phyloP scores from a whole-genome alignment of 2,797 vertebrate species.

The Anomalospiza imberbis region DNA sequence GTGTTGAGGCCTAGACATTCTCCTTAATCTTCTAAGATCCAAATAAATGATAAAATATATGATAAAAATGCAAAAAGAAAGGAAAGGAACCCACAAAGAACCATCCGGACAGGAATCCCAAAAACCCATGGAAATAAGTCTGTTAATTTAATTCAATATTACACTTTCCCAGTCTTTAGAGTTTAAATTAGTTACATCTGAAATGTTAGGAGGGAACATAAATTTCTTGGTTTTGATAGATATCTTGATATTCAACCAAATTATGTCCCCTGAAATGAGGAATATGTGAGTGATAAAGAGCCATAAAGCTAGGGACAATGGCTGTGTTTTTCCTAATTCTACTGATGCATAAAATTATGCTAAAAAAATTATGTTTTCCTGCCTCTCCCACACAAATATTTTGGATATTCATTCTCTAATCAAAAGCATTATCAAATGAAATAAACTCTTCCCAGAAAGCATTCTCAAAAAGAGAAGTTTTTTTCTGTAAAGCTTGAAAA shows the following conservation, averaged over 20 bases:
- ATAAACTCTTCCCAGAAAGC: not conserved
- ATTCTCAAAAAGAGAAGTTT: not conserved
- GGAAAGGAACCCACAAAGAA: not conserved
- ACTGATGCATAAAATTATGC: not conserved
- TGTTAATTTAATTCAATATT: conserved; percentile 9
- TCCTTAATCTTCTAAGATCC: conserved; percentile 19
- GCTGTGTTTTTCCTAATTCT: not conserved
- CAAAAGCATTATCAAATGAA: conserved; percentile 14
- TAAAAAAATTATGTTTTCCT: not conserved
- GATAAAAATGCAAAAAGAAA: conserved; percentile 30
- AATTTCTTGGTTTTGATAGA: not conserved
- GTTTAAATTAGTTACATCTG: conserved; percentile 27
- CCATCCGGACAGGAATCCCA: not conserved
- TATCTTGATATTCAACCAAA: not conserved
- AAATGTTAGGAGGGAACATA: not conserved
- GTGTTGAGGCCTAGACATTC: conserved; percentile 1
- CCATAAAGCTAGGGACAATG: not conserved
- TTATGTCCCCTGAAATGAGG: not conserved
- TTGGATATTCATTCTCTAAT: not conserved
- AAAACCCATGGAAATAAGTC: not conserved
- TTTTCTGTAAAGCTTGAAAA: not conserved
- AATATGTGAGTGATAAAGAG: not conserved
- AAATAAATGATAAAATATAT: conserved; percentile 7
- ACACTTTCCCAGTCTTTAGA: not conserved
- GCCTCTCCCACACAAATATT: not conserved